Conservation (phyloP, 2,888 invertebrate species). For the Synergus japonicus region DNA sequence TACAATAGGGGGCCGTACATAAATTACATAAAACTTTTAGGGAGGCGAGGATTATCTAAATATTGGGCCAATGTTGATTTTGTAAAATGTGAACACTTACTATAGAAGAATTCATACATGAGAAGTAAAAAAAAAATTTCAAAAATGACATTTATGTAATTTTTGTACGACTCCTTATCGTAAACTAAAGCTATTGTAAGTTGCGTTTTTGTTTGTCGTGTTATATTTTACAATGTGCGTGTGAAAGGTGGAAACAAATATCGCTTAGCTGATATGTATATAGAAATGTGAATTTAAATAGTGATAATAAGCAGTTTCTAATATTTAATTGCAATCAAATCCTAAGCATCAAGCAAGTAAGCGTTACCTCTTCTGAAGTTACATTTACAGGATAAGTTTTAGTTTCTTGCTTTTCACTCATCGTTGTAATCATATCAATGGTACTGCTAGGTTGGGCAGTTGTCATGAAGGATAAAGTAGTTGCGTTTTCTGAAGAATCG, state of each 20-base stretch:
- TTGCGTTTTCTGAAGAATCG: constrained; percentile 52
- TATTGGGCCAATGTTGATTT: too few species aligned
- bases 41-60: too few species aligned
- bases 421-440: constrained; percentile 71
- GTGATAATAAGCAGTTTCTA: background rate
- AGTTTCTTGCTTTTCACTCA: constrained; percentile 78
- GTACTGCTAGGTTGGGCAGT: constrained; percentile 56
- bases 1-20: too few species aligned
- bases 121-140: too few species aligned
- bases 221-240: background rate
- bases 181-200: background rate
- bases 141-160: too few species aligned
- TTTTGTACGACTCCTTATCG: background rate
- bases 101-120: too few species aligned
- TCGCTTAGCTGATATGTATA: background rate
- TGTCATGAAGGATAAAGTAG: constrained; percentile 61
- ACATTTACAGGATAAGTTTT: constrained; percentile 66
- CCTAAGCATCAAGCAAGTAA: constrained; percentile 61
- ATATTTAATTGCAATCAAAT: background rate
- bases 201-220: background rate
- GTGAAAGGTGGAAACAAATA: background rate
- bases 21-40: too few species aligned
- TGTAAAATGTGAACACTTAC: too few species aligned
- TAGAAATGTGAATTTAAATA: background rate
- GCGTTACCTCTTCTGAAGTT: constrained; percentile 75